Evolutionary conservation across 2,797 vertebrate genomes (phyloP).

Genomic region (Neosalanx taihuensis): DNA sequence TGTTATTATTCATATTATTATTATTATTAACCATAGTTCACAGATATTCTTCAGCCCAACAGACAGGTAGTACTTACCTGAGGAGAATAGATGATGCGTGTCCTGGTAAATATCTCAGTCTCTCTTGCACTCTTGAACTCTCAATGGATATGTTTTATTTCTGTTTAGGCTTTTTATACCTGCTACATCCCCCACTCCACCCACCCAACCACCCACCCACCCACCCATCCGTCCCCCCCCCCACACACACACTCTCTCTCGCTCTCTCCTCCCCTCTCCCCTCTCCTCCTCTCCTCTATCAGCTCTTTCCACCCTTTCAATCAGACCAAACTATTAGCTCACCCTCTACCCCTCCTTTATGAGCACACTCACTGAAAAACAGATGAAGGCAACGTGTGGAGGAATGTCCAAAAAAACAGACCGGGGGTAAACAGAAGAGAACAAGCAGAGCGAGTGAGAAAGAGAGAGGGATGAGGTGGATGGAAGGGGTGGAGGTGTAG

Average conservation of each 20-base stretch:
- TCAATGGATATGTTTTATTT: constrained; percentile 59
- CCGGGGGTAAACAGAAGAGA: background rate
- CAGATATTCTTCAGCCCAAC: background rate
- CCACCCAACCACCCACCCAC: constrained; percentile 45
- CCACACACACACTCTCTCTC: constrained; percentile 17
- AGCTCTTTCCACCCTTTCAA: constrained; percentile 60
- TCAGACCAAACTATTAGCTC: constrained; percentile 64
- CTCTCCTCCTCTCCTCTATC: constrained; percentile 61
- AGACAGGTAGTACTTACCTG: constrained; percentile 53
- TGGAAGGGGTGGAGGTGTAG: background rate
- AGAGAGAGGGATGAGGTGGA: constrained; percentile 9
- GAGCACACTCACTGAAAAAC: constrained; percentile 28
- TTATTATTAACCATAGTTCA: background rate
- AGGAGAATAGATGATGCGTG: constrained; percentile 27
- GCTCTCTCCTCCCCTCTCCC: constrained; percentile 34
- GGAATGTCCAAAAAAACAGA: constrained; percentile 13
- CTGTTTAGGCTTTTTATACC: constrained; percentile 66
- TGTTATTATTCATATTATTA: background rate
- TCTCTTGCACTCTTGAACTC: constrained; percentile 32
- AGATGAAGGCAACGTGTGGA: constrained; percentile 18
- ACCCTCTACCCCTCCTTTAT: constrained; percentile 46
- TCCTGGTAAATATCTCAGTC: constrained; percentile 44
- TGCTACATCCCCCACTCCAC: constrained; percentile 34
- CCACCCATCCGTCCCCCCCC: constrained; percentile 38
- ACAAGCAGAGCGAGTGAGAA: constrained; percentile 8